A percentile compares a stretch with the other conserved stretches of the same genome.
phyloP scores from a whole-genome alignment of 2,888 invertebrate genomes.

The Tricholauxania praeusta region DNA sequence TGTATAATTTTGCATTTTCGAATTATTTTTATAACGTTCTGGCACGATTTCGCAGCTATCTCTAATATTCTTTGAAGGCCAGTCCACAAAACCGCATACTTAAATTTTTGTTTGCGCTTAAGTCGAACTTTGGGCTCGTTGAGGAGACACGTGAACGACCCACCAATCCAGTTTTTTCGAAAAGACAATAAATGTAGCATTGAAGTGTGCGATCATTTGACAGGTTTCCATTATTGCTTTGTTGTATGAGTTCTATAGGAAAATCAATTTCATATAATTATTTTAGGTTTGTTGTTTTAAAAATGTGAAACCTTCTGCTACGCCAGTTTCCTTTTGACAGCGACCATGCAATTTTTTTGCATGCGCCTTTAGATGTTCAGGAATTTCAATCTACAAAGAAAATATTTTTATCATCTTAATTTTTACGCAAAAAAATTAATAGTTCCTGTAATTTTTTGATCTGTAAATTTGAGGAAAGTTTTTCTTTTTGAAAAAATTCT shows the following conservation, averaged over 20 bases:
- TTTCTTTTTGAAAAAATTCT: no score
- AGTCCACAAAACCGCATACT: no score
- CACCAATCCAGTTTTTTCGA: constrained; percentile 63
- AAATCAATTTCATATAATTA: not conserved
- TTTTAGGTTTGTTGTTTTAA: constrained; percentile 10
- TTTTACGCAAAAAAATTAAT: no score
- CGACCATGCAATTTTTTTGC: constrained; percentile 57
- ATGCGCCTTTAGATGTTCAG: constrained; percentile 54
- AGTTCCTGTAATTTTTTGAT: no score
- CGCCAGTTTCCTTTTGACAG: constrained; percentile 57
- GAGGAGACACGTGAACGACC: constrained; percentile 32
- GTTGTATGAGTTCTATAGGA: constrained; percentile 47
- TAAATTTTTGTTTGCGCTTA: no score
- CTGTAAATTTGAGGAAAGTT: no score
- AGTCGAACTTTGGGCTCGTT: no score
- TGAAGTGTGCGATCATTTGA: constrained; percentile 56
- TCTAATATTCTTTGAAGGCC: no score
- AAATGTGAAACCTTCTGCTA: constrained; percentile 54
- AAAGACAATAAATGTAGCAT: constrained; percentile 64
- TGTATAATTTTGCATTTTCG: no score
- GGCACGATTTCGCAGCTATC: no score
- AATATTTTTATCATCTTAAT: not conserved
- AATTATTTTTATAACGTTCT: no score
- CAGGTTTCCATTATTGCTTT: constrained; percentile 50
- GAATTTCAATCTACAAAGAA: constrained; percentile 54